A percentile compares a stretch with the other conserved stretches of the same genome.
Conservation (phyloP, 1,140 invertebrate genomes). For the Trichonephila clavata region DNA sequence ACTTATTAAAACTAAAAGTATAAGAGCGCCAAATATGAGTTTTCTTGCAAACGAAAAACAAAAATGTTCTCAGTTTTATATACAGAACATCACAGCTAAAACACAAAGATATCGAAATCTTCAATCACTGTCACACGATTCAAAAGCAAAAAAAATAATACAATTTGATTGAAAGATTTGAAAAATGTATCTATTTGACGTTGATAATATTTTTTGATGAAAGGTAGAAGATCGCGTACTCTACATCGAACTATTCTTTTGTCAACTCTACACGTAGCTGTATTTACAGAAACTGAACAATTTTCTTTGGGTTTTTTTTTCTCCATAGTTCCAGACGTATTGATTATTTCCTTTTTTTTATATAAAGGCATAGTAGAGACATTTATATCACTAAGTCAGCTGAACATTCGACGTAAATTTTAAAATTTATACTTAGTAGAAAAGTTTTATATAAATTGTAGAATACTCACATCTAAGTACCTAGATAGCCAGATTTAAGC, state of each 20-base stretch:
- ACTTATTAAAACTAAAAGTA: too few species aligned
- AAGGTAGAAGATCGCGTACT: background rate
- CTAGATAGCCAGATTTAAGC: too few species aligned
- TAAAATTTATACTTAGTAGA: background rate
- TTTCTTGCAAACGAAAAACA: too few species aligned
- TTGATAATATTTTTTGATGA: background rate
- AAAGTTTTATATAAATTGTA: background rate
- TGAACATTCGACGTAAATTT: background rate
- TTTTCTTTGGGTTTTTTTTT: conserved; percentile 4
- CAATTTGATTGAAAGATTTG: background rate
- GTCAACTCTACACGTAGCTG: background rate
- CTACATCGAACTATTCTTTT: background rate
- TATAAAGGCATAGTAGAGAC: background rate
- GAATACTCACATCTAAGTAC: too few species aligned
- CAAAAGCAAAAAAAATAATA: background rate
- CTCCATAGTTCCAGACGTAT: conserved; percentile 15
- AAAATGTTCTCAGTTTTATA: too few species aligned
- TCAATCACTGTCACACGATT: background rate
- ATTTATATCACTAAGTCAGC: background rate
- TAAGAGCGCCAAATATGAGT: too few species aligned
- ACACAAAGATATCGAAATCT: background rate
- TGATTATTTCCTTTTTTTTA: conserved; percentile 21
- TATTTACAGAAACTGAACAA: background rate
- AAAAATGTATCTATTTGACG: background rate
- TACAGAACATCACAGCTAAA: too few species aligned